Evolutionary conservation across 2,113 vertebrate species (phyloP).

Genomic region (Anolis sagrei): DNA sequence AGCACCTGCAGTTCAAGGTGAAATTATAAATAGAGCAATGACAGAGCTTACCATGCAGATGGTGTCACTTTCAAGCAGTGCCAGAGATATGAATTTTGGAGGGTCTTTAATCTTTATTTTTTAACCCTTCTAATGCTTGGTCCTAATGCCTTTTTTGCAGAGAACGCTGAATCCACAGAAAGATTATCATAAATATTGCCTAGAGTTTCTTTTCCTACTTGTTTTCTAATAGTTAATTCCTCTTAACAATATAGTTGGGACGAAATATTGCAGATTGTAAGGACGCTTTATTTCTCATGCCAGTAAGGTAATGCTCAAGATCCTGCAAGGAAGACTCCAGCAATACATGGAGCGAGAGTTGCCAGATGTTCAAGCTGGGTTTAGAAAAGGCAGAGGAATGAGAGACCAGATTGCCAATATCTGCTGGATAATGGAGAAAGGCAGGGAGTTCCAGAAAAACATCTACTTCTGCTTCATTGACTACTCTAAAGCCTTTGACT

Average conservation of each 20-base stretch:
- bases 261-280: not conserved
- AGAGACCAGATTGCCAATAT: too few relatives aligned
- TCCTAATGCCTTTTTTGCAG: slow-evolving; percentile 27
- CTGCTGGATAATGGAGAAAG: too few relatives aligned
- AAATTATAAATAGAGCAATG: slow-evolving; percentile 29
- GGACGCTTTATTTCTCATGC: too few relatives aligned
- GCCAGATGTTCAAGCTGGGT: too few relatives aligned
- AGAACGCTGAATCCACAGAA: not conserved
- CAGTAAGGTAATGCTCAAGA: too few relatives aligned
- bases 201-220: accelerated
- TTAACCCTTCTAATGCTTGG: not conserved
- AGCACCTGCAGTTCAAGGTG: not conserved
- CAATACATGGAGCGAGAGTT: too few relatives aligned
- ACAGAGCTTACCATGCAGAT: slow-evolving; percentile 51
- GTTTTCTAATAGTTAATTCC: not conserved
- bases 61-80: slow-evolving; percentile 47
- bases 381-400: too few relatives aligned
- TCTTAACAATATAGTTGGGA: not conserved
- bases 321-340: too few relatives aligned
- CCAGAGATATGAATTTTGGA: not conserved
- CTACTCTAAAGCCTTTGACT: too few relatives aligned
- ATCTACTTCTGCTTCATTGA: too few relatives aligned
- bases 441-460: too few relatives aligned
- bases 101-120: slow-evolving; percentile 1
- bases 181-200: slow-evolving; percentile 22